Base-by-base conservation (phyloP, 2,888 invertebrate species). In the Clitarchus hookeri region DNA sequence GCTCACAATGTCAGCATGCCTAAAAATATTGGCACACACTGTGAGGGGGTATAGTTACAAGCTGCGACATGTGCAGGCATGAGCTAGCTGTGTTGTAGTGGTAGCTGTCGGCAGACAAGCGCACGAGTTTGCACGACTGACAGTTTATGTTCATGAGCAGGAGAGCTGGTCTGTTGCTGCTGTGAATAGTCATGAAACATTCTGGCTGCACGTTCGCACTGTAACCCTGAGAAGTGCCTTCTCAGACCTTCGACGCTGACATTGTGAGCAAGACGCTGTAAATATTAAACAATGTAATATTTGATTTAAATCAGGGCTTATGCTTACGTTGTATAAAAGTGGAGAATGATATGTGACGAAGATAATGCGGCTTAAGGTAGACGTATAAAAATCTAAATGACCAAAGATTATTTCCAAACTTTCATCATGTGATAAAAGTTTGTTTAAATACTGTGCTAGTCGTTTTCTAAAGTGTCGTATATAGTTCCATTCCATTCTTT, bases 381-480 rank as follows among this genome's bases (percentile, higher is more conserved):
- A 82, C 36, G 82, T 36, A 36, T 82, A 82, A 82, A 82, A 82
- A 82, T 83, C 80, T 84, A 85, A 86, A 86, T 86, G 86, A 87
- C 87, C 87, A 87, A 87, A 87, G 87, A 87, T 83, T 84, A 87
- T 85, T 83, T 86, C 85, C 26, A 87, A 85, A 84, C 48, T 85
- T 85, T 83, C 83, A 84, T 65, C 54, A 77, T 44, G 44, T 82
- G 82, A 82, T 82, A 82, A 80, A 83, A 86, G 88, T 87, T 88
- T 87, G 87, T 88, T 86, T 84, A 86, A 85, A 86, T 86, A 85
- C 84, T 86, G 86, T 87, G 85, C 88, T 88, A 88, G 88, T 88
- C 88, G 87, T 87, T 87, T 85, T 84, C 85, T 87, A 19, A 86
- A 83, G 65, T 80, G 85, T 48, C 84, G 54, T 84, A 53, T 27